Base-by-base conservation (phyloP, 2,888 invertebrate genomes). In the Andrena marginata region DNA sequence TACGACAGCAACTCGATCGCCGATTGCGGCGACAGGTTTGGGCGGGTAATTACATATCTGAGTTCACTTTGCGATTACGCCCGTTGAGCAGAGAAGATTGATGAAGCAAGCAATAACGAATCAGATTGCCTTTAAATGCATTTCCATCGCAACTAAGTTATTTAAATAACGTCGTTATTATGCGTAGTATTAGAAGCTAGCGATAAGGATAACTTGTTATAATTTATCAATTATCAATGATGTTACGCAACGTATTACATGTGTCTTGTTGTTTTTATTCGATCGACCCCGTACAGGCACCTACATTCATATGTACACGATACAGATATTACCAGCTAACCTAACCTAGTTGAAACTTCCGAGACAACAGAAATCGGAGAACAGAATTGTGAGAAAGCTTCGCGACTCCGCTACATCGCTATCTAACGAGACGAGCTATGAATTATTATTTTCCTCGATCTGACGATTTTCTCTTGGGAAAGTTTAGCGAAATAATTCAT, bases 201-300 rank as follows among this genome's bases (percentile, higher is more conserved):
- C n/a, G 6, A 42, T 74, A 71, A 42, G 70, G 63, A 76, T 73
- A 54, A 51, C 70, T 70, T 79, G 59, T 87, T 82, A 67, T 60
- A 62, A 72, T 79, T 79, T 75, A 80, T 70, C 56, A 48, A 56
- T 63, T 49, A 64, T 29, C 48, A 74, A 3, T n/a, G 48, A 63
- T 71, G 68, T 85, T 77, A 70, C 71, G 59, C 48, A 80, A 69
- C 42, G 67, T 76, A 79, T 79, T 69, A 78, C 77, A 29, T 84
- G 72, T 77, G 63, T 87, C 81, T 89, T 82, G 79, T 87, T 81
- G 84, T 16, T 79, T 85, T 87, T 85, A 85, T 83, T 85, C 79
- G 76, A 74, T 72, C 42, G 76, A 79, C 67, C 81, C 68, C 80
- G 72, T 85, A 85, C 82, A 86, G 69, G 77, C 83, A 72, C 67